phyloP scores from a whole-genome alignment of 2,888 invertebrate species.

The Drosophila greeni region DNA sequence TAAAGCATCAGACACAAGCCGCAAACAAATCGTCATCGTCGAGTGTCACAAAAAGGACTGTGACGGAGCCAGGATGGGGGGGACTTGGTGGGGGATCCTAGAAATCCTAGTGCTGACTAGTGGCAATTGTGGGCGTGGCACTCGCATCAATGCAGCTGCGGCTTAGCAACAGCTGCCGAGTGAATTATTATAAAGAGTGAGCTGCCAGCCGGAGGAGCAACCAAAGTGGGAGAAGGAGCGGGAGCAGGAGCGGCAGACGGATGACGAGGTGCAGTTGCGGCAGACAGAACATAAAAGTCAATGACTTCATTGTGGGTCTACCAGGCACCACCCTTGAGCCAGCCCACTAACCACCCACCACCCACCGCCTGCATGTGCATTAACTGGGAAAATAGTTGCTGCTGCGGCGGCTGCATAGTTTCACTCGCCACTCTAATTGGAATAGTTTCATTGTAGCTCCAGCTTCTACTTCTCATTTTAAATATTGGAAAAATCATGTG shows the following conservation, averaged over 20 bases:
- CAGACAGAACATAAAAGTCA: constrained; percentile 64
- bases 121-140: constrained; percentile 50
- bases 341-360: constrained; percentile 3
- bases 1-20: constrained; percentile 29
- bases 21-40: constrained; percentile 26
- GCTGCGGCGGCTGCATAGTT: constrained; percentile 63
- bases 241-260: constrained; percentile 4
- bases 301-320: constrained; percentile 67
- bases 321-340: constrained; percentile 9
- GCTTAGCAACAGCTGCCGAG: constrained; percentile 68
- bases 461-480: constrained; percentile 57
- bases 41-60: constrained; percentile 33
- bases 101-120: neutral
- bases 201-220: constrained; percentile 8
- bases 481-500: constrained; percentile 53
- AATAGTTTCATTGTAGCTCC: constrained; percentile 63
- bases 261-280: constrained; percentile 36
- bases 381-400: constrained; percentile 66
- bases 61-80: constrained; percentile 49
- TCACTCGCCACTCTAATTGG: constrained; percentile 66
- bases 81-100: neutral
- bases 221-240: neutral
- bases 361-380: constrained; percentile 56
- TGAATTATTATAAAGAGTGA: constrained; percentile 62
- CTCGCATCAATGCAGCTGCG: constrained; percentile 65